Percentiles rank a stretch among this genome's conserved stretches.
Conservation (phyloP, 2,888 invertebrate species). For the Epistrophe eligans region DNA sequence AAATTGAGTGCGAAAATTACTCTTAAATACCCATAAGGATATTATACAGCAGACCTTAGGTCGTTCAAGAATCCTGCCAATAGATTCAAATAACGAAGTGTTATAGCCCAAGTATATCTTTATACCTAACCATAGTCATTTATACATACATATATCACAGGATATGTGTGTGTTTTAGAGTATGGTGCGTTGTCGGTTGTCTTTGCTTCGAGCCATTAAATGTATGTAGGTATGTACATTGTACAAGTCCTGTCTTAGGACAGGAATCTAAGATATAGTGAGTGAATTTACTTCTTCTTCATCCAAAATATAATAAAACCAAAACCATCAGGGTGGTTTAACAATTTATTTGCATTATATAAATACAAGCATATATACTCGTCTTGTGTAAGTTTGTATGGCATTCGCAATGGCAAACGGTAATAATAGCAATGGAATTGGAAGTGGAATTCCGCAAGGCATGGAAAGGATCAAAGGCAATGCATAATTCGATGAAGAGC, state of each 20-base stretch:
- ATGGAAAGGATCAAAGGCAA: conserved; percentile 46
- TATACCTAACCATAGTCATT: background rate
- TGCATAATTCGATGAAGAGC: conserved; percentile 45
- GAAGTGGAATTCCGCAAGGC: conserved; percentile 4
- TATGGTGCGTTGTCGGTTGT: conserved; percentile 19
- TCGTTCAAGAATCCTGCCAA: conserved; percentile 70
- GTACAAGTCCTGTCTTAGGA: conserved; percentile 4
- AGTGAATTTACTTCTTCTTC: conserved; percentile 19
- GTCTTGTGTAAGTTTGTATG: background rate
- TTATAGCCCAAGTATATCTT: conserved; percentile 35
- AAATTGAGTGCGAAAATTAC: conserved; percentile 70
- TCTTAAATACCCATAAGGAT: conserved; percentile 69
- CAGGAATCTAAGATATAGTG: conserved; percentile 20
- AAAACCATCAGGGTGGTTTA: conserved; percentile 22
- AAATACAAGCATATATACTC: background rate
- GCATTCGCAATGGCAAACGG: conserved; percentile 1
- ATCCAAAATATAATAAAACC: conserved; percentile 45
- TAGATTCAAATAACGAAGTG: conserved; percentile 73
- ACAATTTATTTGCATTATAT: conserved; percentile 45
- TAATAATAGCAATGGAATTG: background rate
- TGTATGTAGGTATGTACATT: background rate
- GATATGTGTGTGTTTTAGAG: conserved; percentile 12
- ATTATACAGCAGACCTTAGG: conserved; percentile 61
- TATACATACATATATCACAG: background rate
- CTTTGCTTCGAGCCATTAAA: conserved; percentile 46